Base-by-base conservation (phyloP, 2,888 invertebrate genomes). In the Ephialtes manifestator region DNA sequence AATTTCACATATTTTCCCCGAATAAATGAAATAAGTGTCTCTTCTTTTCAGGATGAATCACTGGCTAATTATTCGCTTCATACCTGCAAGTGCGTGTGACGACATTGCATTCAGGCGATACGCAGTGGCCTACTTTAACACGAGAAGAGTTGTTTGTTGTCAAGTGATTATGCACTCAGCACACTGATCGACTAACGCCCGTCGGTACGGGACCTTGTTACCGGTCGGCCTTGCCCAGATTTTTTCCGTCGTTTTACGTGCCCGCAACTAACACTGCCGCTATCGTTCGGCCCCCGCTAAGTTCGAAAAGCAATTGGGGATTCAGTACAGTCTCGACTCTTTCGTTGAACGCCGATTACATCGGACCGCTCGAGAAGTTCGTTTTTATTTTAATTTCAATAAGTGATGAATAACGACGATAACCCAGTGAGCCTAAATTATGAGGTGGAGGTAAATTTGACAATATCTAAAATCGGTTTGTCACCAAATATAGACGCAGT, bases 171-270 rank as follows among this genome's bases (percentile, higher is more conserved):
- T n/a, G 35, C 74, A 15, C 63, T 18, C 28, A 24, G 20, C 39
- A 11, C 39, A 63, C 31, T 31, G 60, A 63, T 63, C 60, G 48
- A 35, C 15, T 63, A 75, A 18, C 8, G 46, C 28, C n/a, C 31
- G 8, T 43, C 28, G 39, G 60, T 15, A 60, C n/a, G 48, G n/a
- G 35, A 35, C 74, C 74, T 75, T 51, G 74, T 63, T 63, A 75
- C 74, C 63, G 74, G 74, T 75, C 63, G 63, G 48, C 74, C 74
- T 75, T 63, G 74, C 15, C 46, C 20, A 48, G 63, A 75, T 75
- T 63, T 63, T 75, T 63, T 48, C 48, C 60, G 28, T 31, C 35
- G 60, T 31, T 63, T 75, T n/a, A 13, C 28, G 28, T 48, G 35
- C 53, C 46, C 46, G 24, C n/a, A 46, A 46, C 46, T 15, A 24